A percentile compares a stretch with the other conserved stretches of the same genome.
phyloP scores from a whole-genome alignment of 2,113 vertebrate species.

The Hyaena hyaena region DNA sequence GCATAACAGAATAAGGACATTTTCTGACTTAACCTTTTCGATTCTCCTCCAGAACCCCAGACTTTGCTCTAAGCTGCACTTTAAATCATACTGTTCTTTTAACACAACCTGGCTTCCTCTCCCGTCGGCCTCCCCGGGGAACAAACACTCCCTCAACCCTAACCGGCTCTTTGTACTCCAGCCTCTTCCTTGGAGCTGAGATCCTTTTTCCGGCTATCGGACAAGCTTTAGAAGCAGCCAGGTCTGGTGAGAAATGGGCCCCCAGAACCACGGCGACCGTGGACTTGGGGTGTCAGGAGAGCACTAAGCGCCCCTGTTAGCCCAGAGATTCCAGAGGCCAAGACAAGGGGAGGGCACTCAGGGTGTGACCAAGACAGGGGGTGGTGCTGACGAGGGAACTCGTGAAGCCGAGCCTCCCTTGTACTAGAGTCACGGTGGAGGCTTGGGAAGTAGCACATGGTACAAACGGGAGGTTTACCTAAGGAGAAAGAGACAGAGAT shows the following conservation, averaged over 20 bases:
- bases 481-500: conserved; percentile 70
- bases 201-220: background rate
- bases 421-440: background rate
- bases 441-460: conserved; percentile 33
- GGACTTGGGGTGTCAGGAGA: background rate
- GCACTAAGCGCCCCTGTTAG: background rate
- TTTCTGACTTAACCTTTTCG: background rate
- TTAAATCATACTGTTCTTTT: conserved; percentile 50
- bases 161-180: background rate
- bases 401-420: conserved; percentile 37
- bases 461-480: conserved; percentile 66
- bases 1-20: conserved; percentile 25
- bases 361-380: background rate
- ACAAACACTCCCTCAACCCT: background rate
- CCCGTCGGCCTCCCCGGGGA: background rate
- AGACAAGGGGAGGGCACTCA: background rate
- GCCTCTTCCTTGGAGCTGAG: background rate
- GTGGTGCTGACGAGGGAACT: background rate
- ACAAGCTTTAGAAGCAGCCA: background rate
- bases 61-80: conserved; percentile 65
- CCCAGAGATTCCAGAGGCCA: background rate
- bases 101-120: conserved; percentile 3
- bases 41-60: background rate
- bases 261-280: background rate
- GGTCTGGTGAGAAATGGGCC: background rate